Conservation (phyloP, 1,140 invertebrate genomes). For the Drosophila pandora region DNA sequence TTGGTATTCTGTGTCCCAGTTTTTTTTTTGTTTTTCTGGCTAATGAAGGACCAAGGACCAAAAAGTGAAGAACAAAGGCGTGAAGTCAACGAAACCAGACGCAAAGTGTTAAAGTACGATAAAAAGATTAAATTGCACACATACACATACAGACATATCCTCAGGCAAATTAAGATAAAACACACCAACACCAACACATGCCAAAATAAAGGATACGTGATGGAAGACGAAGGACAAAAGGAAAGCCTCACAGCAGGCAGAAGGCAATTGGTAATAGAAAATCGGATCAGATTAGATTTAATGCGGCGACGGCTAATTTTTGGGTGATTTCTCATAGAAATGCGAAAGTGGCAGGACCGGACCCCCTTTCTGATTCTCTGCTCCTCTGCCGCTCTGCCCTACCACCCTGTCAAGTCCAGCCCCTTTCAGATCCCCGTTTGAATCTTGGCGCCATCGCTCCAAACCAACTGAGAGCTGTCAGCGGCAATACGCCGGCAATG, state of each 20-base stretch:
- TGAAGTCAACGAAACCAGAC: constrained; percentile 50
- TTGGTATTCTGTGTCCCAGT: constrained; percentile 10
- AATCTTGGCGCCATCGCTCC: constrained; percentile 33
- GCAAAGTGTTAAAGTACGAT: constrained; percentile 76
- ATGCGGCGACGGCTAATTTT: constrained; percentile 77
- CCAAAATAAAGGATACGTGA: constrained; percentile 18
- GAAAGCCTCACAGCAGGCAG: constrained; percentile 15
- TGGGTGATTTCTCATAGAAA: constrained; percentile 71
- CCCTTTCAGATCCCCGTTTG: background rate
- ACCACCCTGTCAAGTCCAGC: background rate
- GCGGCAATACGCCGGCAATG: constrained; percentile 73
- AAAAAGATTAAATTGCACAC: constrained; percentile 79
- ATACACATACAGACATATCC: constrained; percentile 16
- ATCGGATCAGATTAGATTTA: constrained; percentile 82
- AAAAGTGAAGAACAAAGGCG: constrained; percentile 61
- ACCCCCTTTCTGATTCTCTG: constrained; percentile 1
- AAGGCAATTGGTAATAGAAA: constrained; percentile 75
- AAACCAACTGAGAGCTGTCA: constrained; percentile 58
- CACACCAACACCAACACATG: constrained; percentile 12
- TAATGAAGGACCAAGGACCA: constrained; percentile 46
- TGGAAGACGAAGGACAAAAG: constrained; percentile 6
- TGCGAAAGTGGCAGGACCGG: constrained; percentile 19
- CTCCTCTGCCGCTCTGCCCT: constrained; percentile 21
- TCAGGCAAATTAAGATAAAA: constrained; percentile 54
- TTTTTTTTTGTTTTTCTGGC: constrained; percentile 12